A percentile compares a stretch with the other conserved stretches of the same genome.
Evolutionary conservation across 2,113 vertebrate genomes (phyloP).

Genomic region (Onychostruthus taczanowskii): DNA sequence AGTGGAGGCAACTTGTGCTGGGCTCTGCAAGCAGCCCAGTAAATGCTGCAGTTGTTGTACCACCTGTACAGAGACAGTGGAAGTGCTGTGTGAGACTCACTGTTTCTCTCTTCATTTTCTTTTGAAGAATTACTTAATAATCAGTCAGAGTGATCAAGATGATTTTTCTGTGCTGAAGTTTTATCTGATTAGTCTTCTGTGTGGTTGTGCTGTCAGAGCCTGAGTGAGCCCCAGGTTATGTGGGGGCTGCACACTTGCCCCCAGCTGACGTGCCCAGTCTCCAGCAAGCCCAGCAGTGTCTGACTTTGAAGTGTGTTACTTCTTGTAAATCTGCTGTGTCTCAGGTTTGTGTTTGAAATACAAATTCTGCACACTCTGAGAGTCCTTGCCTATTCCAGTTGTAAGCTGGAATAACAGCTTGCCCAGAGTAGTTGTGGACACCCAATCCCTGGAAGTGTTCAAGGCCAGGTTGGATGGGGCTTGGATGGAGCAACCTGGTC

Average conservation of each 20-base stretch:
- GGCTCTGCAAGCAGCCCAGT: not conserved
- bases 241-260: accelerated
- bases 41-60: not conserved
- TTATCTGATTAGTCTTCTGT: not conserved
- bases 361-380: not conserved
- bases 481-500: not conserved
- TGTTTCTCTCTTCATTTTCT: not conserved
- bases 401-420: not conserved
- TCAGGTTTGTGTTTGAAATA: not conserved
- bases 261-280: accelerated
- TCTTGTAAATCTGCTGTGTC: not conserved
- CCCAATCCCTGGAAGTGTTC: not conserved
- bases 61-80: not conserved
- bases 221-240: not conserved
- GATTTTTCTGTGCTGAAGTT: not conserved
- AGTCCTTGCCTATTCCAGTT: not conserved
- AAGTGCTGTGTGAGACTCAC: not conserved
- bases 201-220: not conserved
- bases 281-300: not conserved
- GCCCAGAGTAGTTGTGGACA: not conserved
- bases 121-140: not conserved
- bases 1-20: not conserved
- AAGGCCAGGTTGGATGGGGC: not conserved
- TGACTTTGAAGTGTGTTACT: not conserved
- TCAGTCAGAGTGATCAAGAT: not conserved